Evolutionary conservation across 2,888 invertebrate species (phyloP).

Genomic region (Epiblema foenella): DNA sequence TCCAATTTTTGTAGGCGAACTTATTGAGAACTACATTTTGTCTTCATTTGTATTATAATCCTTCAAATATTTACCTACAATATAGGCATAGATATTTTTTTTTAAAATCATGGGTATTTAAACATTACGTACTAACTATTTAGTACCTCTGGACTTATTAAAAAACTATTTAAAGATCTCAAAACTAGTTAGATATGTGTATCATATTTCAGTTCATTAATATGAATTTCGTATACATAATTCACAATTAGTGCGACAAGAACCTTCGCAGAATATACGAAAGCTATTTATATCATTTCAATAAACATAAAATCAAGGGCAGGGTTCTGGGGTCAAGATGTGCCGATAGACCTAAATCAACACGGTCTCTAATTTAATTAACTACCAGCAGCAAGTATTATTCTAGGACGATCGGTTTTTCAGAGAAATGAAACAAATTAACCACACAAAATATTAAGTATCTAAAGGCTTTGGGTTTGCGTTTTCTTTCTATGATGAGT

Average conservation of each 20-base stretch:
- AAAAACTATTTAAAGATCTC: too few species aligned
- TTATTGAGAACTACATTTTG: too few species aligned
- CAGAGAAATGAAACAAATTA: conserved; percentile 11
- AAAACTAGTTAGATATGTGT: too few species aligned
- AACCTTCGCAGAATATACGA: neutral
- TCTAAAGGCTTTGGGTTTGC: neutral
- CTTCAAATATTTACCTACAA: too few species aligned
- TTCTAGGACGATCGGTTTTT: conserved; percentile 39
- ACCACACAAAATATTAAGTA: neutral
- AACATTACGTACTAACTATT: too few species aligned
- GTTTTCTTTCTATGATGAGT: neutral
- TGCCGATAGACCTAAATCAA: conserved; percentile 43
- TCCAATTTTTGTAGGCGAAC: too few species aligned
- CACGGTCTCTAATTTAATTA: conserved; percentile 43
- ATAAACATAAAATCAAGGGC: conserved; percentile 25
- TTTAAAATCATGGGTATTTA: too few species aligned
- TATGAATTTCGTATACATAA: too few species aligned
- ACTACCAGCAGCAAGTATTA: conserved; percentile 36
- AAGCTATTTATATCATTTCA: conserved; percentile 29
- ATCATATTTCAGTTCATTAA: too few species aligned
- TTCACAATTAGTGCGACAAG: neutral
- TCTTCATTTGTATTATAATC: too few species aligned
- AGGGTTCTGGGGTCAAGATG: conserved; percentile 36
- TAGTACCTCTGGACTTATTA: too few species aligned
- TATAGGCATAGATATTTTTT: too few species aligned